phyloP scores from a whole-genome alignment of 2,113 vertebrate species.

The Oceanodroma tethys region DNA sequence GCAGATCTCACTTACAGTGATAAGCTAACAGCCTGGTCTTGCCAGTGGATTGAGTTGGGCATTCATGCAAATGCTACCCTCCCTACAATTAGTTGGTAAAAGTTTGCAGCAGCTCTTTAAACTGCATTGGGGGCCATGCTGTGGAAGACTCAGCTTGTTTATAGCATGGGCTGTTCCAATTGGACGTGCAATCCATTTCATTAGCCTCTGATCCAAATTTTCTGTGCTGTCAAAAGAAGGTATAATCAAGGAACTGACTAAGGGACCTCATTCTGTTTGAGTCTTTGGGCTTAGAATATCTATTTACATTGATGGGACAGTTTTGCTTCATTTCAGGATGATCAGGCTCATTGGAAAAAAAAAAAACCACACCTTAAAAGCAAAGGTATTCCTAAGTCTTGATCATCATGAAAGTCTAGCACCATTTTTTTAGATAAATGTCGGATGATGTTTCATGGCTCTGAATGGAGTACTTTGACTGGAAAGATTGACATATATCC shows the following conservation, averaged over 20 bases:
- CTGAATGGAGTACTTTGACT: neutral
- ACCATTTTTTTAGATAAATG: neutral
- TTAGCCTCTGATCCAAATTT: neutral
- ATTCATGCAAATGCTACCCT: neutral
- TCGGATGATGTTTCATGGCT: neutral
- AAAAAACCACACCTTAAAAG: neutral
- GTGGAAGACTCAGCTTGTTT: neutral
- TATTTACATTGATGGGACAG: neutral
- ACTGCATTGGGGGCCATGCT: neutral
- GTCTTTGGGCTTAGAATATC: neutral
- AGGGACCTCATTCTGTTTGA: neutral
- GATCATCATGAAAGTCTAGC: neutral
- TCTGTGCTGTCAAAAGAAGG: neutral
- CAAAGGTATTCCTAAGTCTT: neutral
- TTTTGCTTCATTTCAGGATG: neutral
- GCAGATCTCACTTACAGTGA: rapidly evolving
- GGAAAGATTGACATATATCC: neutral
- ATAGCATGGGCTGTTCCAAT: neutral
- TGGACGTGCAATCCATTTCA: neutral
- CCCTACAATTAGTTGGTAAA: neutral
- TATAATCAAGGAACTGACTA: neutral
- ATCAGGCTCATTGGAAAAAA: neutral
- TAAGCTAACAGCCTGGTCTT: neutral
- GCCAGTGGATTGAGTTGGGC: neutral
- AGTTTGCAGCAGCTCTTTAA: neutral